Evolutionary conservation across 2,113 vertebrate genomes (phyloP), one percentile per base, ranked within the genome.

Genomic region (Anarhynchus alexandrinus): DNA sequence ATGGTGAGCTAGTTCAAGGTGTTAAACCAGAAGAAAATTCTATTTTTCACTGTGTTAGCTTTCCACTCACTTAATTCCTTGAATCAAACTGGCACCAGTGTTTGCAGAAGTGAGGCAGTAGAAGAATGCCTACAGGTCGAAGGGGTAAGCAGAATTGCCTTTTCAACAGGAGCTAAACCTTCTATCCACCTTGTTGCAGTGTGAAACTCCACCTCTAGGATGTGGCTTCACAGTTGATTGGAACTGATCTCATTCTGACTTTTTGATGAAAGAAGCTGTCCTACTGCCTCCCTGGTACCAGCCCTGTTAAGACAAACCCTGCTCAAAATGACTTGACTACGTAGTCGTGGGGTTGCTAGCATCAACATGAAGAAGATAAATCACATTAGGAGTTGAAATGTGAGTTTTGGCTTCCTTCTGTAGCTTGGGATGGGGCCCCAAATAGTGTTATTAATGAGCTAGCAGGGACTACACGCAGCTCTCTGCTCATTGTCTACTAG

Each of bases 401-500:
- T 0, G 15, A 82, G 25, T 90, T 95, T 95, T 82, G 86, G 11
- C 58, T 94, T 94, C 88, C 64, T 87, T 89, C 43, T 91, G 65
- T 43, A 87, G 57, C 78, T 84, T 89, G 70, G 49, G 73, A 95
- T 93, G 70, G 66, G n/a, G 57, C 66, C 73, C 58, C 66, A 91
- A 66, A 58, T 62, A 64, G 34, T 54, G 45, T 73, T 94, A 73
- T 47, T 93, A 93, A 91, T 91, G 94, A 91, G 58, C 58, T 91
- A 40, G 36, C 47, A 42, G 22, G 81, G 96, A 87, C 91, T 87
- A 76, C 73, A 82, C 1, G 7, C 71, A 82, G 81, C 32, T 62
- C 34, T 76, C 83, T 90, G 66, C 81, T 95, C 58, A 85, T 88
- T 97, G 89, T 94, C 93, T 94, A 66, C 78, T 95, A 94, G 45